phyloP scores from a whole-genome alignment of 2,888 invertebrate species.

The Chrysotoxum bicinctum region DNA sequence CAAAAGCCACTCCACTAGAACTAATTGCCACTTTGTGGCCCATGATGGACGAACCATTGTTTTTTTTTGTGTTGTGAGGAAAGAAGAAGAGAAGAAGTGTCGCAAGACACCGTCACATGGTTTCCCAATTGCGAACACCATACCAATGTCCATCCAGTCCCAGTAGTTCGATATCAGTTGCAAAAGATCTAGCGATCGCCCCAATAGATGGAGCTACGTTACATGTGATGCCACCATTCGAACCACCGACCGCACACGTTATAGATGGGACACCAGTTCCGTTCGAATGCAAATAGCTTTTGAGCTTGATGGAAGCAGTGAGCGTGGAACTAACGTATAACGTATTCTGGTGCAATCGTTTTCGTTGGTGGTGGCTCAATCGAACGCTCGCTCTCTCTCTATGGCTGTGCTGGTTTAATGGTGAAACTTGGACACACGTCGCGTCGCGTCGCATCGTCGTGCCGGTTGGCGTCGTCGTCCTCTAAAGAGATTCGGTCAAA shows the following conservation, averaged over 20 bases:
- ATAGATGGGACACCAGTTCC: slow-evolving; percentile 70
- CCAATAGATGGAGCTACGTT: slow-evolving; percentile 59
- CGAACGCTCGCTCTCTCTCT: slow-evolving; percentile 12
- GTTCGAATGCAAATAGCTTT: slow-evolving; percentile 71
- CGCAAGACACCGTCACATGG: slow-evolving; percentile 71
- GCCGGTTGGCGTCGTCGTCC: slow-evolving; percentile 28
- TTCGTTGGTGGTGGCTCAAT: slow-evolving; percentile 46
- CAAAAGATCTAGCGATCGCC: slow-evolving; percentile 70
- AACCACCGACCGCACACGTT: slow-evolving; percentile 24
- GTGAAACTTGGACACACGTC: slow-evolving; percentile 65
- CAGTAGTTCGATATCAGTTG: slow-evolving; percentile 50
- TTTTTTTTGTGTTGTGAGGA: neutral
- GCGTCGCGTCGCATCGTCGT: slow-evolving; percentile 17
- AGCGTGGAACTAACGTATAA: slow-evolving; percentile 70
- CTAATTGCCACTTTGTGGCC: slow-evolving; percentile 71
- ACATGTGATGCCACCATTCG: slow-evolving; percentile 49
- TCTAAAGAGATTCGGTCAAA: slow-evolving; percentile 65
- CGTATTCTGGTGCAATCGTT: slow-evolving; percentile 64
- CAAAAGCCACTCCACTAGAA: slow-evolving; percentile 68
- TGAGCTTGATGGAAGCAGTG: slow-evolving; percentile 58
- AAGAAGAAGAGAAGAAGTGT: slow-evolving; percentile 61
- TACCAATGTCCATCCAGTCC: slow-evolving; percentile 39
- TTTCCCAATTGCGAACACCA: slow-evolving; percentile 68
- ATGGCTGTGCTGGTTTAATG: slow-evolving; percentile 15
- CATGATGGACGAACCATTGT: slow-evolving; percentile 72